Base-by-base conservation (phyloP, 2,797 vertebrate species). In the Rhabdophis nuchalis region DNA sequence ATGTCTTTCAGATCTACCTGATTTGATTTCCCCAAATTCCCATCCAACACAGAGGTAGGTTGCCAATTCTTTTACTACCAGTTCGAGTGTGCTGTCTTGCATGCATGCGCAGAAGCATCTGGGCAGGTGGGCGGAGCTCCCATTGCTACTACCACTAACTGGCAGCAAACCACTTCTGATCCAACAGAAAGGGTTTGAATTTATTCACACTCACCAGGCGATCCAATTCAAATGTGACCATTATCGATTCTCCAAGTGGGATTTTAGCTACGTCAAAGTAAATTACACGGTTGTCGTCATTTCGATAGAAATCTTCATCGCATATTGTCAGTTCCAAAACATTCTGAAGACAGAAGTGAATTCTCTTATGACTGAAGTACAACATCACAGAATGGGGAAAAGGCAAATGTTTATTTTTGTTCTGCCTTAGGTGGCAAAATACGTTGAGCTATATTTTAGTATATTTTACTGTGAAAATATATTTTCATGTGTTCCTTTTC, bases 191-290 rank as follows among this genome's bases (percentile, higher is more conserved):
- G 10, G 18, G 9, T 46, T 10, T 87, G 86, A 36, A 57, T 57
- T 36, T 36, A 12, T 91, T 54, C 32, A 60, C 32, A 27, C 90
- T 86, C 89, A 98, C 98, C 97, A 97, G 87, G 3, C 96, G 20
- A 89, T 97, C 96, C 60, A 98, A 89, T 8, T 92, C 95, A 90
- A 98, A 98, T 92, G 95, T 92, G n/a, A 93, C 96, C 1, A 95
- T 96, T 82, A 97, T 94, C 93, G 94, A 96, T 94, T 96, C 95
- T 57, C 95, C 95, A 90, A 95, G 91, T 29, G 97, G 94, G 27
- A 98, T 96, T 94, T 97, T 98, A 93, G 94, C 95, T 93, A 98
- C 94, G 92, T 98, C 98, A 92, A 98, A 98, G 91, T 98, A 95
- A 89, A 98, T 90, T 29, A 96, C 93, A 82, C 97, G 96, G 1